A percentile compares a stretch with the other conserved stretches of the same genome.
Conservation (phyloP, 2,888 invertebrate species). For the Venustoraphidia nigricollis region DNA sequence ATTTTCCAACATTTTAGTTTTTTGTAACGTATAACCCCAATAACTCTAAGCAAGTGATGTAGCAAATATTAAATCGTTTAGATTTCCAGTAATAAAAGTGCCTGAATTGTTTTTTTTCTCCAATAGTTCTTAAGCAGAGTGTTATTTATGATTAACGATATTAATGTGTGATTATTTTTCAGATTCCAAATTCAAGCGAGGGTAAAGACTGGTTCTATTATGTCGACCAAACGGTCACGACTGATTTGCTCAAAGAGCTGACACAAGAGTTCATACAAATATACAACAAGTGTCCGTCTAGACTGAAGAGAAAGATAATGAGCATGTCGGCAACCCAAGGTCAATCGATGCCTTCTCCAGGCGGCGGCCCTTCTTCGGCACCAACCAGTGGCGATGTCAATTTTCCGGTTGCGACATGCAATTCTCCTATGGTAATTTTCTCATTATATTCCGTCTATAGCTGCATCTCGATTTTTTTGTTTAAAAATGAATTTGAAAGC, state of each 20-base stretch:
- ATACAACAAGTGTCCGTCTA: conserved; percentile 84
- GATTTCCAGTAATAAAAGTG: no score
- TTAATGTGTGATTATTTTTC: conserved; percentile 11
- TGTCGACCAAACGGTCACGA: conserved; percentile 79
- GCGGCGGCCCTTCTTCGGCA: conserved; percentile 4
- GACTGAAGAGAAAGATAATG: conserved; percentile 79
- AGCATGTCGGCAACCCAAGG: conserved; percentile 37
- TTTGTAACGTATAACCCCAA: no score
- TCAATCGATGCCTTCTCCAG: conserved; percentile 20
- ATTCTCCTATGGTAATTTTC: conserved; percentile 4
- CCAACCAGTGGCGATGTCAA: background rate
- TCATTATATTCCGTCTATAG: background rate
- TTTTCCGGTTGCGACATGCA: background rate
- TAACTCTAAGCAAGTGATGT: no score
- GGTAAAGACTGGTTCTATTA: conserved; percentile 92
- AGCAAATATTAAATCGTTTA: no score
- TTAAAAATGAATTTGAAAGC: no score
- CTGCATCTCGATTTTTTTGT: background rate
- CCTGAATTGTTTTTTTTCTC: no score
- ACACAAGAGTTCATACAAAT: conserved; percentile 84
- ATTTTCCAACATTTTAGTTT: no score
- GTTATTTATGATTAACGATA: no score
- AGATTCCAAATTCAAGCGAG: conserved; percentile 90
- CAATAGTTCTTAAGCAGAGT: no score
- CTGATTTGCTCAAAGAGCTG: conserved; percentile 66